Evolutionary conservation across 1,140 invertebrate genomes (phyloP).

Genomic region (Copidosoma floridanum): DNA sequence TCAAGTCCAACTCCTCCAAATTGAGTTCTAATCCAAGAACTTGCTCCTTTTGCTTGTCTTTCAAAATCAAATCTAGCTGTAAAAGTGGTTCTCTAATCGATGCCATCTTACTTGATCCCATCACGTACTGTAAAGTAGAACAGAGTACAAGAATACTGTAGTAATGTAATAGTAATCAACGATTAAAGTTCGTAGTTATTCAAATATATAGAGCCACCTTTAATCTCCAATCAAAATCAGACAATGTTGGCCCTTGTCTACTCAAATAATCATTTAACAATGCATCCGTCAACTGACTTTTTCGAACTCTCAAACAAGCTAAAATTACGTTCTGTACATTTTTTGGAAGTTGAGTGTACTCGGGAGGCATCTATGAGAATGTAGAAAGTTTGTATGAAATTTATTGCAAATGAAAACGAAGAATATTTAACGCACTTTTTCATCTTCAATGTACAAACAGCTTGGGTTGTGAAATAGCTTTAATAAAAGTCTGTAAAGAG

Average conservation of each 20-base stretch:
- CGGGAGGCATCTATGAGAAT: constrained; percentile 42
- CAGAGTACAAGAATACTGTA: too few relatives aligned
- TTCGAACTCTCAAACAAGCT: constrained; percentile 41
- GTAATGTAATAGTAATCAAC: neutral
- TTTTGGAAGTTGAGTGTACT: constrained; percentile 43
- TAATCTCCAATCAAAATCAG: constrained; percentile 49
- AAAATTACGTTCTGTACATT: constrained; percentile 38
- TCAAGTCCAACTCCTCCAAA: constrained; percentile 42
- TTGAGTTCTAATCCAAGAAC: constrained; percentile 44
- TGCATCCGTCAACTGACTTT: constrained; percentile 38
- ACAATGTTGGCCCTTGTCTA: constrained; percentile 37
- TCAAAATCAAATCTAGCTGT: constrained; percentile 43
- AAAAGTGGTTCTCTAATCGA: constrained; percentile 45
- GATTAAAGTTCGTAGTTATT: neutral
- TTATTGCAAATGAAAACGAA: neutral
- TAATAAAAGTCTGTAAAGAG: constrained; percentile 35
- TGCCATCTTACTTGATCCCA: constrained; percentile 50
- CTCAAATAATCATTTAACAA: constrained; percentile 37
- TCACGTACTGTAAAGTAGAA: constrained; percentile 42
- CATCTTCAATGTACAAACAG: constrained; percentile 38
- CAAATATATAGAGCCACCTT: constrained; percentile 35
- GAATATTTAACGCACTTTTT: constrained; percentile 34
- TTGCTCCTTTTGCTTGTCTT: constrained; percentile 33
- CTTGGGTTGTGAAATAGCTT: constrained; percentile 38
- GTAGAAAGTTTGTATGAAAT: neutral